These are phyloP conservation scores for Ridgeia piscesae DNA, from an alignment of 1,140 invertebrate species.

Conservation along the genomic window DNA sequence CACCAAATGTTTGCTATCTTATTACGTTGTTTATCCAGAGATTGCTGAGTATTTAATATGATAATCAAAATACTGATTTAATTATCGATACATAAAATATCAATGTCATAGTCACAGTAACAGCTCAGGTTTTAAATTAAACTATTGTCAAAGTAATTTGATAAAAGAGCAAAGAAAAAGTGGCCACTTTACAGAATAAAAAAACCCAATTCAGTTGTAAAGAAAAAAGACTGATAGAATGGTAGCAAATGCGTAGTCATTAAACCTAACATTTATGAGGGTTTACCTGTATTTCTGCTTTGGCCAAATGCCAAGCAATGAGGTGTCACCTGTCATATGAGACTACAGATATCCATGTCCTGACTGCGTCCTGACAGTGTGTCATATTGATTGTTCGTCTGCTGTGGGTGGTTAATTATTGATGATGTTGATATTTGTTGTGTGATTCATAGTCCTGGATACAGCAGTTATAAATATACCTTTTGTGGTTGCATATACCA, in stretches of 20 bases:
- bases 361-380: background rate
- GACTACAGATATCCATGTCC: background rate
- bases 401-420: background rate
- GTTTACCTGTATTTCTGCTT: background rate
- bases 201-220: background rate
- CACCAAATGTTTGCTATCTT: background rate
- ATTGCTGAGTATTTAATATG: background rate
- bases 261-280: background rate
- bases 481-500: background rate
- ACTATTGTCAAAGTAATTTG: background rate
- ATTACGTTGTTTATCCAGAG: background rate
- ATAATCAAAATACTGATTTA: too few species aligned
- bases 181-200: too few species aligned
- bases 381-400: background rate
- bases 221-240: background rate
- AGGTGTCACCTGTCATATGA: background rate
- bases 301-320: background rate
- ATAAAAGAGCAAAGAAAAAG: background rate
- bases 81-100: too few species aligned
- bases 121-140: background rate
- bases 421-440: background rate
- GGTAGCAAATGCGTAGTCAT: background rate
- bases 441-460: background rate
- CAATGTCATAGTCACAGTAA: background rate
- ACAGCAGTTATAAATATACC: background rate